Evolutionary conservation across 2,797 vertebrate genomes (phyloP).

Genomic region (Rhabdophis nuchalis): DNA sequence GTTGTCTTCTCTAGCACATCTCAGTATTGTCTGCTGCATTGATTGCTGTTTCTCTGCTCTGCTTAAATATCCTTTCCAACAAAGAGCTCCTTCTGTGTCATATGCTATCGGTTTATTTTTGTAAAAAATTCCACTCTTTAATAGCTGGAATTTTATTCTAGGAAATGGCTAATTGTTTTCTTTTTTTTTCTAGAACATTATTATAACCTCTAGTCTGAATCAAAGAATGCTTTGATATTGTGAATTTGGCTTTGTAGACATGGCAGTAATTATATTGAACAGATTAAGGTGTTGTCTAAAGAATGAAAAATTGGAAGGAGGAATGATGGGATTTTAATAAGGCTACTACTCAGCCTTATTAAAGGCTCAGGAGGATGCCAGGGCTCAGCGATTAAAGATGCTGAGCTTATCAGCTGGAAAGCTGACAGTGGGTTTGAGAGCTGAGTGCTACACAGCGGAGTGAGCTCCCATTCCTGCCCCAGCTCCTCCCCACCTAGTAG

Average conservation of each 20-base stretch:
- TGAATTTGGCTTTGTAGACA: background rate
- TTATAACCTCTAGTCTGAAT: background rate
- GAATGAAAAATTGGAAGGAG: background rate
- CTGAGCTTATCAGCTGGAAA: background rate
- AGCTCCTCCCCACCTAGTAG: background rate
- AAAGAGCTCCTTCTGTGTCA: background rate
- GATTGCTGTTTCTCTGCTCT: background rate
- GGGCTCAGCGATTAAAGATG: background rate
- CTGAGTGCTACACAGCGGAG: rapidly evolving
- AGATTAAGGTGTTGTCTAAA: background rate
- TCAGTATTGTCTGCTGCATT: background rate
- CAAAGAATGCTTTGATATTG: background rate
- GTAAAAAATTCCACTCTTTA: background rate
- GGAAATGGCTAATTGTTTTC: background rate
- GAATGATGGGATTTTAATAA: background rate
- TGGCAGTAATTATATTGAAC: background rate
- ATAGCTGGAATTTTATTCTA: background rate
- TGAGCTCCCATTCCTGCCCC: background rate
- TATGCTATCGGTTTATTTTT: background rate
- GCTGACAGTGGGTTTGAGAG: background rate
- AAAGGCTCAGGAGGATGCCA: background rate
- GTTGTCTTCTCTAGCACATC: background rate
- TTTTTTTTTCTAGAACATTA: background rate
- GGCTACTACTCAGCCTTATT: background rate
- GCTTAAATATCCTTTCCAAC: background rate